phyloP scores from a whole-genome alignment of 2,888 invertebrate genomes.

The Drosophila antonietae region DNA sequence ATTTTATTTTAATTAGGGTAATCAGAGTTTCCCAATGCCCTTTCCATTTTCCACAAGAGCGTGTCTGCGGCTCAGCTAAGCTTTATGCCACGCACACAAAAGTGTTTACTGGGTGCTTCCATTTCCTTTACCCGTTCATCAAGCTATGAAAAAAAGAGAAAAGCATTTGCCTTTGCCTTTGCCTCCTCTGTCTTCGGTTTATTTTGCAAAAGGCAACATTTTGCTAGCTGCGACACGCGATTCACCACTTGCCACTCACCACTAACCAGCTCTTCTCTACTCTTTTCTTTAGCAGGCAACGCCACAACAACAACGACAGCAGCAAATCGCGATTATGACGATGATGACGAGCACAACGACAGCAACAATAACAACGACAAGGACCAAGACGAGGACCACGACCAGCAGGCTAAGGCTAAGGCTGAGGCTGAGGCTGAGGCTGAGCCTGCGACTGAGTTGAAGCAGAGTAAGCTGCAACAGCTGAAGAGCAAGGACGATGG shows the following conservation, averaged over 20 bases:
- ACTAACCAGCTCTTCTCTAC: slow-evolving; percentile 23
- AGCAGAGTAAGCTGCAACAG: slow-evolving; percentile 16
- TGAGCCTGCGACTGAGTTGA: slow-evolving; percentile 4
- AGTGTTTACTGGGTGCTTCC: neutral
- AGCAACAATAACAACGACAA: slow-evolving; percentile 53
- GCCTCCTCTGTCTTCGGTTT: slow-evolving; percentile 53
- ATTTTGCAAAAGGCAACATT: slow-evolving; percentile 75
- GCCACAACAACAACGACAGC: slow-evolving; percentile 60
- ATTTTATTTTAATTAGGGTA: neutral
- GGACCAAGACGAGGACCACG: slow-evolving; percentile 10
- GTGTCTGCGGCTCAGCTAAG: slow-evolving; percentile 2
- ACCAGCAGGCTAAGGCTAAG: slow-evolving; percentile 5
- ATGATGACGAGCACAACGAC: slow-evolving; percentile 76
- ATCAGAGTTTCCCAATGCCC: neutral
- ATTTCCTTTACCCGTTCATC: slow-evolving; percentile 11
- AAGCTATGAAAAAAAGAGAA: neutral
- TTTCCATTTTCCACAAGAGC: neutral
- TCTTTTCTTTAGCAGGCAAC: slow-evolving; percentile 60
- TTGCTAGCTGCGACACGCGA: slow-evolving; percentile 72
- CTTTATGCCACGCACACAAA: neutral
- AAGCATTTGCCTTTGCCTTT: neutral
- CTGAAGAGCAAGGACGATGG: slow-evolving; percentile 11
- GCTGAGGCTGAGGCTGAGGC: slow-evolving; percentile 13
- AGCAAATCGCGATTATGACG: slow-evolving; percentile 78
- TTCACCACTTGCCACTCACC: slow-evolving; percentile 60